A percentile compares a stretch with the other conserved stretches of the same genome.
phyloP scores from a whole-genome alignment of 2,888 invertebrate genomes.

The Mystacides longicornis region DNA sequence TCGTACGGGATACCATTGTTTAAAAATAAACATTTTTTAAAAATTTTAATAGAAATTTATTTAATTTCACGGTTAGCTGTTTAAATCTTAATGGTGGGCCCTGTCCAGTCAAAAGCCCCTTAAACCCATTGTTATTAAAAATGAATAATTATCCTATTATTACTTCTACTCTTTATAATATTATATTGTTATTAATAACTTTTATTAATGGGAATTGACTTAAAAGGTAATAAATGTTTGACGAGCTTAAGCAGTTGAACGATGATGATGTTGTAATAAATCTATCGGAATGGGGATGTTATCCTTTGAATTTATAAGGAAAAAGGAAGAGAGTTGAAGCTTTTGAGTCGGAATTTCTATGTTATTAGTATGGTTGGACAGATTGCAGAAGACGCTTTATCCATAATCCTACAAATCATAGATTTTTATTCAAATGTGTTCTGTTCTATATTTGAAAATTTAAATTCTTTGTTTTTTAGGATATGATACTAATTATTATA shows the following conservation, averaged over 20 bases:
- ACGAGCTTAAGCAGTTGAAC: conserved; percentile 11
- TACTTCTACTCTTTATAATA: neutral
- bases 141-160: neutral
- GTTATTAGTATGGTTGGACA: no score
- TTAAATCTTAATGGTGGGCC: neutral
- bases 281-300: conserved; percentile 19
- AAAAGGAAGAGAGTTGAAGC: neutral
- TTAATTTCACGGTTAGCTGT: neutral
- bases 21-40: neutral
- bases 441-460: no score
- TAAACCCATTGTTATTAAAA: conserved; percentile 4
- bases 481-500: no score
- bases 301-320: conserved; percentile 1
- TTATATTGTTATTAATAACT: neutral
- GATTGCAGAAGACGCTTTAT: no score
- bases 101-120: neutral
- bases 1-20: neutral
- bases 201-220: conserved; percentile 17
- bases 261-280: conserved; percentile 23
- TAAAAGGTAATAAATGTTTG: conserved; percentile 23
- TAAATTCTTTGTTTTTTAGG: no score
- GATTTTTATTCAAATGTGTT: no score
- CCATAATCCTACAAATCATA: no score
- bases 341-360: no score
- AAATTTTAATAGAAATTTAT: conserved; percentile 1